Base-by-base conservation (phyloP, 2,888 invertebrate genomes). In the Eubasilissa splendida region DNA sequence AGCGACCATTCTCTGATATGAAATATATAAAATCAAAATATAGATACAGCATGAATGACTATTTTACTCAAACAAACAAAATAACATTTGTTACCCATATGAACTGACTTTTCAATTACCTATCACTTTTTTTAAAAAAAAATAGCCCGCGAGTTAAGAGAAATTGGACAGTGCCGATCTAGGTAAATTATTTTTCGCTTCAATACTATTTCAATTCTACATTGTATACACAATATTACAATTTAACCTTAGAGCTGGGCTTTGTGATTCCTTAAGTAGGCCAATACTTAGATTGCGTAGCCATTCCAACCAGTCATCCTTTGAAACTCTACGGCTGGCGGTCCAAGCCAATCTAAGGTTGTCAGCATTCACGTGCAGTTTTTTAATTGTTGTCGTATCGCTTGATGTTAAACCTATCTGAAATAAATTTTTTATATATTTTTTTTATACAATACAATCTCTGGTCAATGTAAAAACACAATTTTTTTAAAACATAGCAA, bases 261-360 rank as follows among this genome's bases (percentile, higher is more conserved):
- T 98, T 2, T 98, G 97, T 0, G 98, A 98, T 87, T 98, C 97
- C 84, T 98, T 97, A 9, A 99, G 91, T 53, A 99, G 90, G 76
- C 98, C 98, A 84, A 98, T 96, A 82, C 97, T 97, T 80, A 99
- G 91, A 65, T 97, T 92, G 65, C 97, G 92, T 75, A 99, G 88
- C 99, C 99, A 99, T 87, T 99, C 99, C 70, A 98, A 91, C 99
- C 99, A 99, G 88, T 99, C 99, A 85, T 99, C 99, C 87, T 98
- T 98, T 0, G 98, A 98, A 0, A 98, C 97, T 82, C 97, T 92
- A 77, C 97, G 92, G 52, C 95, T 95, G 0, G 97, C 96, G n/a
- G 96, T 95, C 96, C 98, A 97, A 0, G 97, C 96, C 85, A 95
- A 92, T 87, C 97, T 96, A 66, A 99, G 89, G 87, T 96, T 96